phyloP scores from a whole-genome alignment of 2,888 invertebrate species.

The Ectropis crepuscularia region DNA sequence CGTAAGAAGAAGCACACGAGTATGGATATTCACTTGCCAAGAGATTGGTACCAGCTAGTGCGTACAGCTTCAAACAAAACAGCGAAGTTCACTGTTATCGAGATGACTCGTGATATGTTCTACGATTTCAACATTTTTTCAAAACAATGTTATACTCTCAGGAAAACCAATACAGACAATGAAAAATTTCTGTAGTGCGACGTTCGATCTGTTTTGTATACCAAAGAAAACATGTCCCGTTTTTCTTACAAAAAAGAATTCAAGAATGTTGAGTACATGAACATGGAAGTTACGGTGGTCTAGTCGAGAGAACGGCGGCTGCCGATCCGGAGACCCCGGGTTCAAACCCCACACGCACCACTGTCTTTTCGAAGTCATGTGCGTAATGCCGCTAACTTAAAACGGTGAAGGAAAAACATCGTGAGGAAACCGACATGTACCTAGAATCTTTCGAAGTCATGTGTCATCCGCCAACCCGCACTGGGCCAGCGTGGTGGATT shows the following conservation, averaged over 20 bases:
- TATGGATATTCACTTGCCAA: slow-evolving; percentile 39
- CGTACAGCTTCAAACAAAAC: slow-evolving; percentile 39
- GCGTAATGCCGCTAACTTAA: too few relatives aligned
- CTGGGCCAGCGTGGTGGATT: too few relatives aligned
- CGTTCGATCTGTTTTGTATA: slow-evolving; percentile 27
- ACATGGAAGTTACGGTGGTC: too few relatives aligned
- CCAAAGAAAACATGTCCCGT: slow-evolving; percentile 18
- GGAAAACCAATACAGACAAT: slow-evolving; percentile 33
- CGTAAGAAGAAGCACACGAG: slow-evolving; percentile 22
- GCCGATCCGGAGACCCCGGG: too few relatives aligned
- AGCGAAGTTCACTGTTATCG: slow-evolving; percentile 36
- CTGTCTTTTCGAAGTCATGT: too few relatives aligned
- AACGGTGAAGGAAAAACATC: too few relatives aligned
- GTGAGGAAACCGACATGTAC: too few relatives aligned
- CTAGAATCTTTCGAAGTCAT: too few relatives aligned
- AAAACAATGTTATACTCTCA: slow-evolving; percentile 33
- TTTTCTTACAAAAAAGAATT: slow-evolving; percentile 25
- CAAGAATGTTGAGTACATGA: slow-evolving; percentile 30
- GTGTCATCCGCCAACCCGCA: too few relatives aligned
- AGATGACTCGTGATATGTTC: slow-evolving; percentile 37
- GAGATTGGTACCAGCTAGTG: slow-evolving; percentile 44
- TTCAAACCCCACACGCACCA: too few relatives aligned
- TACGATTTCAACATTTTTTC: slow-evolving; percentile 35
- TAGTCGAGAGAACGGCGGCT: too few relatives aligned
- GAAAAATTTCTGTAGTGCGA: slow-evolving; percentile 36